phyloP scores from a whole-genome alignment of 2,888 invertebrate species.

The Spilosoma lubricipeda region DNA sequence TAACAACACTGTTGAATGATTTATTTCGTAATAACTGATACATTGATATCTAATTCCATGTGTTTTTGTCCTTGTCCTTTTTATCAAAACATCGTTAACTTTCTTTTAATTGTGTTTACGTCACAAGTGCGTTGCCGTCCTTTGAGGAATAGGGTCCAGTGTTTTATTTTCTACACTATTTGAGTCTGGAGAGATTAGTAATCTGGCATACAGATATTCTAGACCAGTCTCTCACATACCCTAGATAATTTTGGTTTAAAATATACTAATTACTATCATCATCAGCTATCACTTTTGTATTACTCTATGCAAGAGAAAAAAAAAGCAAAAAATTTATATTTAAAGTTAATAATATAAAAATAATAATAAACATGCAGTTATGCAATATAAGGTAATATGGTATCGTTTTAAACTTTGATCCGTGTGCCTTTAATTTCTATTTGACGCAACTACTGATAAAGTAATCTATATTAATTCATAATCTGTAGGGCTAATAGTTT shows the following conservation, averaged over 20 bases:
- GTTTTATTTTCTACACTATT: not conserved
- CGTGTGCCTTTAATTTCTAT: not conserved
- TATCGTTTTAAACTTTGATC: constrained; percentile 1
- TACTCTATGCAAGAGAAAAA: too few relatives aligned
- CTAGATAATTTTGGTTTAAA: too few relatives aligned
- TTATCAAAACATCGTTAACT: not conserved
- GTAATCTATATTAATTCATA: not conserved
- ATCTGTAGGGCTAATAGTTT: not conserved
- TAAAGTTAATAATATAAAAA: too few relatives aligned
- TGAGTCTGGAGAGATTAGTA: too few relatives aligned
- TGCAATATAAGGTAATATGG: not conserved
- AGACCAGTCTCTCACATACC: too few relatives aligned
- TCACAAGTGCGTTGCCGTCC: too few relatives aligned
- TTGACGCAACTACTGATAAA: not conserved
- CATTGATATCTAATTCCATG: not conserved
- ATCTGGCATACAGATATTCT: too few relatives aligned
- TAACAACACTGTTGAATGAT: not conserved
- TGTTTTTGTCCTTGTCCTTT: not conserved
- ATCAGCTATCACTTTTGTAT: too few relatives aligned
- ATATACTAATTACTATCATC: too few relatives aligned
- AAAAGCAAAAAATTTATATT: too few relatives aligned
- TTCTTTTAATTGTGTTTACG: too few relatives aligned
- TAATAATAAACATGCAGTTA: not conserved
- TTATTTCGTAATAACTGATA: not conserved
- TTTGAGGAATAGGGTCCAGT: too few relatives aligned